These are phyloP conservation scores for Anarhynchus alexandrinus DNA, from an alignment of 2,113 vertebrate species.

Conservation along the genomic window DNA sequence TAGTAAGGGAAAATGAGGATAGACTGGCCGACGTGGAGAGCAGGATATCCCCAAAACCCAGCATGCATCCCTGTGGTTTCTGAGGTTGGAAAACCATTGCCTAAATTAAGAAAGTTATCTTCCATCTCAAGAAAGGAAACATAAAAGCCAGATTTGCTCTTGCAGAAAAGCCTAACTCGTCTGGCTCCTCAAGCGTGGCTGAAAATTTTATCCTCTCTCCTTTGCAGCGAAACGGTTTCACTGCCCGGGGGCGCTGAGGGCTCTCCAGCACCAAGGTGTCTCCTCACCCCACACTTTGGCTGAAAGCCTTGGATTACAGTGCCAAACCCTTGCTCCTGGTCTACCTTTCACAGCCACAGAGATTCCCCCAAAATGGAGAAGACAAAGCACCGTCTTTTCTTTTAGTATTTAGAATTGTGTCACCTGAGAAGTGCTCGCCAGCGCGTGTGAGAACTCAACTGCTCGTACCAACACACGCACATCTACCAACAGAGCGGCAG, in stretches of 20 bases:
- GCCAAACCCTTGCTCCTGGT: neutral
- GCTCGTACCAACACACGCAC: rapidly evolving
- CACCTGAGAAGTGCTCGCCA: neutral
- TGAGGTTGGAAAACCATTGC: neutral
- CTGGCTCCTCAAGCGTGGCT: neutral
- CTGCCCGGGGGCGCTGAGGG: neutral
- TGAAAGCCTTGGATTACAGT: neutral
- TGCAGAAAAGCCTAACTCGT: neutral
- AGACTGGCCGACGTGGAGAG: neutral
- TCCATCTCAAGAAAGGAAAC: neutral
- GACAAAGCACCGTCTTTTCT: rapidly evolving
- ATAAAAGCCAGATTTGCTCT: neutral
- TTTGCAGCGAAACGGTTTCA: neutral
- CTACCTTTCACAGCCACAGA: neutral
- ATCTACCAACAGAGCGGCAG: no score
- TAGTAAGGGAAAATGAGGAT: neutral
- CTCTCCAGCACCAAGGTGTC: neutral
- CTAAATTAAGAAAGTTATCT: slow-evolving; percentile 19
- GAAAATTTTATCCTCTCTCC: neutral
- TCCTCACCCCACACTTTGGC: neutral
- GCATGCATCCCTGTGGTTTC: neutral
- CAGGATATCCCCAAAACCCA: neutral
- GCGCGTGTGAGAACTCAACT: neutral
- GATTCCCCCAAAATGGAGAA: neutral
- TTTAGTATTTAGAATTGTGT: neutral